A percentile compares a stretch with the other conserved stretches of the same genome.
phyloP scores from a whole-genome alignment of 2,113 vertebrate genomes.

The Hemichromis elongatus region DNA sequence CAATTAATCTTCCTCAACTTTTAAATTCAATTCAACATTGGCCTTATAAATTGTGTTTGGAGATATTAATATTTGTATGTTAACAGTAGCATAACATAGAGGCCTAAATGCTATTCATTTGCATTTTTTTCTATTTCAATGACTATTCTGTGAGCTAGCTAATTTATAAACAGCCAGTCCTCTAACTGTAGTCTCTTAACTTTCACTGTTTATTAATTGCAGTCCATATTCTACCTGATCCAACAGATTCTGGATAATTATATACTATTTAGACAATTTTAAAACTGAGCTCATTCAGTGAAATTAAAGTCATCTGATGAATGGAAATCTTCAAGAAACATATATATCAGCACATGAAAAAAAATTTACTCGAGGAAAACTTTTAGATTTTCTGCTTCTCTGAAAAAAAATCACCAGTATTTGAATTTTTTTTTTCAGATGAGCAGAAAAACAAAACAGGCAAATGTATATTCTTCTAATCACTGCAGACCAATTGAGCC shows the following conservation, averaged over 20 bases:
- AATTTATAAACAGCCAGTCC: background rate
- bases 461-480: background rate
- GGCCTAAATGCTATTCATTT: too few relatives aligned
- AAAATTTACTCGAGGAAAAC: background rate
- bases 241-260: background rate
- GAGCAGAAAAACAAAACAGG: background rate
- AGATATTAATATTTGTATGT: too few relatives aligned
- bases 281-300: background rate
- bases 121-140: too few relatives aligned
- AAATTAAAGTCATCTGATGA: background rate
- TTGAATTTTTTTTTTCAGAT: fast-evolving
- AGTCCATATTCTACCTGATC: background rate
- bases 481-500: fast-evolving
- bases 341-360: background rate
- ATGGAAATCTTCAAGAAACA: background rate
- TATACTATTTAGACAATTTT: background rate
- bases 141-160: too few relatives aligned
- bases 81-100: too few relatives aligned
- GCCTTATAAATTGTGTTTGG: too few relatives aligned
- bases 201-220: background rate
- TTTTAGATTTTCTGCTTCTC: background rate
- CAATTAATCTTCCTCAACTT: too few relatives aligned
- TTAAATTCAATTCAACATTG: too few relatives aligned
- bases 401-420: background rate
- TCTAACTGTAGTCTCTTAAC: background rate